Evolutionary conservation across 2,888 invertebrate species (phyloP), one percentile per base, ranked within the genome.

Genomic region (Ecdyonurus torrentis): DNA sequence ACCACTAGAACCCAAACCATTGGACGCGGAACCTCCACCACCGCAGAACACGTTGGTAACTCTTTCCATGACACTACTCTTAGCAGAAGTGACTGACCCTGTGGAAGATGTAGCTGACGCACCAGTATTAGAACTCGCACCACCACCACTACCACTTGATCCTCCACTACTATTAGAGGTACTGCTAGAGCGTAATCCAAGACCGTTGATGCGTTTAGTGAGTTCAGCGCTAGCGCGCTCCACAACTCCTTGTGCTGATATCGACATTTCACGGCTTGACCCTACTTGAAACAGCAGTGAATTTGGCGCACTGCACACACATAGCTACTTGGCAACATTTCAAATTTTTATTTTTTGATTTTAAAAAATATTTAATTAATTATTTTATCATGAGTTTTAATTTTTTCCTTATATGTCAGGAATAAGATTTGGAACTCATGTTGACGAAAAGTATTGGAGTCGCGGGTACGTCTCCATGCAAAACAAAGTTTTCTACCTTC

Each of bases 161-260:
- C 60, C 59, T 23, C 63, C 64, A 20, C 58, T 58, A 15, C 61
- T 50, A 23, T 64, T 65, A 70, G 75, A 74, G 67, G 76, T 74
- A 67, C 81, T 82, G 67, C 81, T 80, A 64, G 82, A 83, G 69
- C 87, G 83, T 72, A 87, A 76, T 62, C 86, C 85, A 70, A 90
- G 80, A 66, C 90, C 90, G 72, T 89, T 91, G 77, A 92, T 91
- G 72, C 91, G 84, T 73, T 91, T 90, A 69, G 90, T 87, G 68
- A 92, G 80, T 77, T 92, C 91, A 67, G 91, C 91, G 70, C 90
- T 91, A 71, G 91, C 91, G 72, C 91, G 83, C 80, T 92, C 91
- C 76, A 92, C 91, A 72, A 91, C 91, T 72, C 91, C 91, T 77
- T 90, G 90, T 70, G 89, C 87, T 70, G 89, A 89, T 78, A 89